These are phyloP conservation scores for Cephus cinctus DNA, from an alignment of 1,140 invertebrate genomes.

Conservation along the genomic window DNA sequence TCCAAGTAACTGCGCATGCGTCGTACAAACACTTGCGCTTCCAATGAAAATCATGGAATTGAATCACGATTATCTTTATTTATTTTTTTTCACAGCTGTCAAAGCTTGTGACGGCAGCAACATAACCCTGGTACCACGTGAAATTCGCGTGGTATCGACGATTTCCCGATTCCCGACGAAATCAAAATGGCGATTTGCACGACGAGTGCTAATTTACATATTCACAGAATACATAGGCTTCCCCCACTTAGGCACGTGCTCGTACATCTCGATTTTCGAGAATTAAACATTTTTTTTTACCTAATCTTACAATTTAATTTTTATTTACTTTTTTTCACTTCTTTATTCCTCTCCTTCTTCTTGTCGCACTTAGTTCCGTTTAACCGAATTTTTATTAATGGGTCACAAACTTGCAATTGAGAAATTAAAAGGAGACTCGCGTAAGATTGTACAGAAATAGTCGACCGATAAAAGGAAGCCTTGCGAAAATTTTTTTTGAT, in stretches of 20 bases:
- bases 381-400: too few species aligned
- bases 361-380: too few species aligned
- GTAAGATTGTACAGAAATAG: too few species aligned
- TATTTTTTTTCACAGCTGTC: constrained; percentile 10
- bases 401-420: too few species aligned
- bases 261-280: too few species aligned
- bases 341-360: too few species aligned
- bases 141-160: constrained; percentile 5
- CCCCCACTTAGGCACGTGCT: background rate
- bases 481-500: too few species aligned
- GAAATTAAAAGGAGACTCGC: too few species aligned
- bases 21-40: constrained; percentile 2
- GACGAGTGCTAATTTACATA: constrained; percentile 5
- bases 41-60: background rate
- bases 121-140: constrained; percentile 3
- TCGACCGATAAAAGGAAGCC: too few species aligned
- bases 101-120: constrained; percentile 6
- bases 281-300: too few species aligned
- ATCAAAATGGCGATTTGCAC: constrained; percentile 9
- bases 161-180: constrained; percentile 4
- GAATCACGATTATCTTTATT: background rate
- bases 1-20: constrained; percentile 19
- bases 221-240: constrained; percentile 8
- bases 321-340: too few species aligned
- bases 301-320: too few species aligned